These are phyloP conservation scores for Oreohelix idahoensis DNA, from an alignment of 1,140 invertebrate genomes.

Conservation along the genomic window DNA sequence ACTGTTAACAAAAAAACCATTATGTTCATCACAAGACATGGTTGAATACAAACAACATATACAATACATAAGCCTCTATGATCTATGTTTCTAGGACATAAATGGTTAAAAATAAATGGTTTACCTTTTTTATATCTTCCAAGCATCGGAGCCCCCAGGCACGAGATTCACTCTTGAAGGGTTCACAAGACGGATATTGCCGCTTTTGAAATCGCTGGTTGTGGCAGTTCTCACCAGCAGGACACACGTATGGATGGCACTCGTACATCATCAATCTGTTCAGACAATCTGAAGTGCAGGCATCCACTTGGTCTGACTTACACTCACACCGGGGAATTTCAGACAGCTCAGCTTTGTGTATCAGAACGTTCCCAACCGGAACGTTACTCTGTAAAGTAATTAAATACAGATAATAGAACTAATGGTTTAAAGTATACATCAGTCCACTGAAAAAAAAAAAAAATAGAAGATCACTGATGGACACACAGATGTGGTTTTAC, in stretches of 20 bases:
- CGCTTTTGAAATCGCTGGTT: slow-evolving; percentile 91
- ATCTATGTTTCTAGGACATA: no score
- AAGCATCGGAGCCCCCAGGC: slow-evolving; percentile 90
- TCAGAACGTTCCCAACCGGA: slow-evolving; percentile 79
- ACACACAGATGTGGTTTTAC: no score
- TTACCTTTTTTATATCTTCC: slow-evolving; percentile 80
- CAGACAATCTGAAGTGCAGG: slow-evolving; percentile 89
- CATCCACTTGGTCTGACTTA: slow-evolving; percentile 79
- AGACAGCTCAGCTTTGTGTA: slow-evolving; percentile 78
- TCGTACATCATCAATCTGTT: slow-evolving; percentile 90
- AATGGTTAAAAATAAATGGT: no score
- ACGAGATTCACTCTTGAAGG: slow-evolving; percentile 83
- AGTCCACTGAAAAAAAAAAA: no score
- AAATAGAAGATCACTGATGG: no score
- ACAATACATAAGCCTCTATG: no score
- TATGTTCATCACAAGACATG: no score
- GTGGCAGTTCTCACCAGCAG: slow-evolving; percentile 84
- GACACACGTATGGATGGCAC: slow-evolving; percentile 86
- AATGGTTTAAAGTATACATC: no score
- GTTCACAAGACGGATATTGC: slow-evolving; percentile 83
- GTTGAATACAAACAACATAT: no score
- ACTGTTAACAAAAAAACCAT: no score
- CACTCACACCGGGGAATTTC: slow-evolving; percentile 89
- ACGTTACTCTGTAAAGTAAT: slow-evolving; percentile 79
- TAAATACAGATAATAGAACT: background rate